These are phyloP conservation scores for Phortica variegata DNA, from an alignment of 1,140 invertebrate genomes.

Conservation along the genomic window DNA sequence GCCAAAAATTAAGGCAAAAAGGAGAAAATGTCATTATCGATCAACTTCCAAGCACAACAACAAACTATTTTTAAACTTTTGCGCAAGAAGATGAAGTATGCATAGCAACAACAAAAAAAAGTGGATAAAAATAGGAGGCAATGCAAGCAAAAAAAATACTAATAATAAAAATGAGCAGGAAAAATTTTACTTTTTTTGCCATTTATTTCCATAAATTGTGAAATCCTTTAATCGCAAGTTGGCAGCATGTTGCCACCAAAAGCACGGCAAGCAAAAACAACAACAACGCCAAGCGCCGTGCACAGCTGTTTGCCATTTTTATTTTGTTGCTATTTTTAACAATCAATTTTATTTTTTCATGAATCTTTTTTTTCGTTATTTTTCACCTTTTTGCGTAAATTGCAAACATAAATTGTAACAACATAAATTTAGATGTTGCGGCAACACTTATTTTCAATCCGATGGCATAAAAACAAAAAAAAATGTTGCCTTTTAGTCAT, in stretches of 20 bases:
- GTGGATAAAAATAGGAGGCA: too few relatives aligned
- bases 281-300: constrained; percentile 33
- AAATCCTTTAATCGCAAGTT: constrained; percentile 50
- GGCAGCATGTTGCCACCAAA: too few relatives aligned
- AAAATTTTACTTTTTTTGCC: neutral
- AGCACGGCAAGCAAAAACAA: constrained; percentile 28
- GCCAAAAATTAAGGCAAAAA: too few relatives aligned
- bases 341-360: constrained; percentile 14
- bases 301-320: constrained; percentile 36
- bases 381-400: constrained; percentile 44
- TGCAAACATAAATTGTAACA: constrained; percentile 42
- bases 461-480: too few relatives aligned
- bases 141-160: constrained; percentile 9
- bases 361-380: constrained; percentile 22
- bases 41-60: constrained; percentile 21
- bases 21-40: constrained; percentile 19
- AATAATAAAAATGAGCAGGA: neutral
- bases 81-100: neutral
- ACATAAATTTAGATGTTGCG: too few relatives aligned
- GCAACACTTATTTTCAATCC: too few relatives aligned
- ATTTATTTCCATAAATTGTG: constrained; percentile 49
- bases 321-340: constrained; percentile 21
- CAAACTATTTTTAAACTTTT: constrained; percentile 28
- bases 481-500: too few relatives aligned
- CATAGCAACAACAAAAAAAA: constrained; percentile 16